These are phyloP conservation scores for Takifugu rubripes DNA, from an alignment of 2,797 vertebrate genomes.

Conservation along the genomic window DNA sequence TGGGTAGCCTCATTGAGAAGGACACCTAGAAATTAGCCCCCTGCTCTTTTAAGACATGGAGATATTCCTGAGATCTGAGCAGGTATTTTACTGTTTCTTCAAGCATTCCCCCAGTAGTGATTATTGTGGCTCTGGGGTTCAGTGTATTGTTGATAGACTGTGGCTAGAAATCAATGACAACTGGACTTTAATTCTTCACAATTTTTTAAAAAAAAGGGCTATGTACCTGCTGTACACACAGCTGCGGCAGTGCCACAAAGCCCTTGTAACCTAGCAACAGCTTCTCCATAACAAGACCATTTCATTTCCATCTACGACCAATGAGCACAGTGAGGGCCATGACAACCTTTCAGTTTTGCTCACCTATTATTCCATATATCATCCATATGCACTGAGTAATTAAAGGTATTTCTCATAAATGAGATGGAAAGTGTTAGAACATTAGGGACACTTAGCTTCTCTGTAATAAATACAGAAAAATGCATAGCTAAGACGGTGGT, in stretches of 20 bases:
- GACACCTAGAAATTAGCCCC: conserved; percentile 49
- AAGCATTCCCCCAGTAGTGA: conserved; percentile 30
- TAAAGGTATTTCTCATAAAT: not conserved
- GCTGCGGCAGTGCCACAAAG: conserved; percentile 70
- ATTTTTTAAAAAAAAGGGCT: conserved; percentile 18
- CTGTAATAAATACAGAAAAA: conserved; percentile 13
- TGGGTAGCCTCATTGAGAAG: conserved; percentile 23
- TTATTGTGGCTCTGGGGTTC: conserved; percentile 27
- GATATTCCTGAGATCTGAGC: conserved; percentile 19
- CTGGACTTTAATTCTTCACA: conserved; percentile 57
- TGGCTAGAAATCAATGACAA: conserved; percentile 65
- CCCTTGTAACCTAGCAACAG: conserved; percentile 75
- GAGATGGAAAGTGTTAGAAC: not conserved
- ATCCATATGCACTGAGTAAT: conserved; percentile 2
- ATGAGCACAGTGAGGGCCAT: conserved; percentile 42
- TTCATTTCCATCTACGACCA: conserved; percentile 69
- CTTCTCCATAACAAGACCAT: conserved; percentile 72
- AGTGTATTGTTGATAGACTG: conserved; percentile 52
- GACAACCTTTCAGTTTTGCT: conserved; percentile 34
- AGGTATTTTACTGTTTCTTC: conserved; percentile 47
- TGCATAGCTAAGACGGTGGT: conserved; percentile 8
- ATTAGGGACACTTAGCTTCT: conserved; percentile 5
- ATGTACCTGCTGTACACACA: conserved; percentile 51
- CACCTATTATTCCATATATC: conserved; percentile 22
- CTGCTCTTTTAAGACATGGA: conserved; percentile 36